Evolutionary conservation across 2,113 vertebrate genomes (phyloP), one percentile per base, ranked within the genome.

Genomic region (Tragelaphus buxtoni): DNA sequence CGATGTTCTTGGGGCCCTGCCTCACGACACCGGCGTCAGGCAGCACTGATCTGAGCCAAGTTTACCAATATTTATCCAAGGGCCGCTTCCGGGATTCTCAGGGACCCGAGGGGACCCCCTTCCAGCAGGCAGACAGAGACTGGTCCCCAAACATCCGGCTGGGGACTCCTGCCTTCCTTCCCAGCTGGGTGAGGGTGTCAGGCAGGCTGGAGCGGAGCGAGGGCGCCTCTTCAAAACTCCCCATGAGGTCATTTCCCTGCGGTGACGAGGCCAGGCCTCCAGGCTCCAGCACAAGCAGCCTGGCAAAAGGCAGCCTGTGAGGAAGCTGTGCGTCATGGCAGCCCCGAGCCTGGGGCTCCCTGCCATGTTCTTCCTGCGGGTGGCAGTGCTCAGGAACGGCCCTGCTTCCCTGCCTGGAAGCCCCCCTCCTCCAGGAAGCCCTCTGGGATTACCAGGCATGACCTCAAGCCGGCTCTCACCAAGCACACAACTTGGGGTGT

Each of bases 161-260:
- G 17, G 45, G 86, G 55, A 35, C 49, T 16, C 92, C 6, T 0
- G 61, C 42, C n/a, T 35, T 45, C 77, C 92, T 2, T 2, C 9
- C n/a, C 51, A 35, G 56, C 65, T 11, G 35, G 30, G 49, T 5
- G 60, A 81, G 83, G 83, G 28, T n/a, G 35, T 72, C 4, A 7
- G 32, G 61, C 53, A 55, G 42, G 49, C 65, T 2, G 0, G 32
- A 51, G 49, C 5, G 22, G 80, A 56, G 72, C 0, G 10, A 35
- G 5, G 56, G 53, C 7, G 32, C 76, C 74, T 95, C 79, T 92
- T 32, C 9, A 47, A 89, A 97, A 79, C 85, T 84, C 49, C 32
- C 35, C 2, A 20, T 96, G 94, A 97, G 60, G 69, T 97, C 97
- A 92, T 32, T 28, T 65, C 88, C 74, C 56, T 4, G 5, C 16